Base-by-base conservation (phyloP, 2,888 invertebrate genomes). In the Noctua comes region DNA sequence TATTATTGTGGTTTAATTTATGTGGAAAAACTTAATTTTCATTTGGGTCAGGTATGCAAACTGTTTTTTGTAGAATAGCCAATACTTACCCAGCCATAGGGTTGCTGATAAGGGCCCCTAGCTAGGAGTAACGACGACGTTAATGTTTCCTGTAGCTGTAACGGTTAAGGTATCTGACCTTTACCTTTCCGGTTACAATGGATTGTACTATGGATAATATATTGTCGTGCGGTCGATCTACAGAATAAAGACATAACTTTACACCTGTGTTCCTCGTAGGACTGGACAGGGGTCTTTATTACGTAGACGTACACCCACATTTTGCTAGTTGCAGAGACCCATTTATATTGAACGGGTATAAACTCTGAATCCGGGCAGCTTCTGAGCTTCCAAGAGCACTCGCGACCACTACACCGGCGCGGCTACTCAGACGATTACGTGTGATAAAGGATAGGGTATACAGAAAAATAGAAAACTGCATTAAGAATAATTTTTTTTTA, bases 401-500 rank as follows among this genome's bases (percentile, higher is more conserved):
- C n/a, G 18, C n/a, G 24, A 13, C n/a, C 13, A 43, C 24, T n/a
- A 43, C 18, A 31, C 24, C 13, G 43, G 74, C 10, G 8, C 40
- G 13, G 5, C 18, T 57, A 27, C 59, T 2, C 27, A 16, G 16
- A 16, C 31, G 31, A 48, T 4, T 31, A 31, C 13, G 24, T 16
- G 27, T n/a, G 21, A 46, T 46, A 13, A 18, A 36, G 21, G 21
- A 1, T 51, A 40, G n/a, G n/a, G 21, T 65, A 40, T 11, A 48
- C 13, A 21, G 11, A 51, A 16, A 69, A 89, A 88, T 88, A 87
- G 86, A 91, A 92, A 87, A 77, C 40, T 57, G 74, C 79, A 78
- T 36, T 72, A 88, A 80, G 91, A 94, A 94, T 93, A 94, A 43
- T 77, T 94, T 90, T 92, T 92, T 94, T 95, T 96, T 94, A 92